phyloP scores from a whole-genome alignment of 1,140 invertebrate species.

The Wiebesia pumilae region DNA sequence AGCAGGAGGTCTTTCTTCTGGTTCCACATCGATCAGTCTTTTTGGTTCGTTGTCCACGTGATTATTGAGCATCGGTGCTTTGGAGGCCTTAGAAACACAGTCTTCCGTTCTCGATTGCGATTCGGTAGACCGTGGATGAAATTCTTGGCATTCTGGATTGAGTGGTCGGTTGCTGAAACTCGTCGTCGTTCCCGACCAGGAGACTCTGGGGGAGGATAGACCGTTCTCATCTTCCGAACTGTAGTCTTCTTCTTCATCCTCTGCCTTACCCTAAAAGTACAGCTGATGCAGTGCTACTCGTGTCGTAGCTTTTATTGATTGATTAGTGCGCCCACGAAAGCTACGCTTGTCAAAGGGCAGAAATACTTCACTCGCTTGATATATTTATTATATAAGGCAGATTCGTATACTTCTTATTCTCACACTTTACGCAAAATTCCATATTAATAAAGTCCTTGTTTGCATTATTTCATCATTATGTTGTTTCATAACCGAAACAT shows the following conservation, averaged over 20 bases:
- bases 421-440: too few relatives aligned
- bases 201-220: slow-evolving; percentile 53
- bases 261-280: slow-evolving; percentile 56
- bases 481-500: too few relatives aligned
- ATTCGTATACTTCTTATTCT: too few relatives aligned
- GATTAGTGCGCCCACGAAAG: not conserved
- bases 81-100: not conserved
- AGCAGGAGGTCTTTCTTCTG: not conserved
- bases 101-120: slow-evolving; percentile 35
- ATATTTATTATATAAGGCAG: too few relatives aligned
- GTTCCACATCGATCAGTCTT: slow-evolving; percentile 58
- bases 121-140: slow-evolving; percentile 59
- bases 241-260: slow-evolving; percentile 64
- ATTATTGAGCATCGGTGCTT: slow-evolving; percentile 40
- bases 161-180: slow-evolving; percentile 60
- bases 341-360: too few relatives aligned
- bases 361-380: too few relatives aligned
- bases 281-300: not conserved
- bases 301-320: not conserved
- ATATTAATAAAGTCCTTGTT: too few relatives aligned
- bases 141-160: slow-evolving; percentile 73
- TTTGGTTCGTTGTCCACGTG: slow-evolving; percentile 54
- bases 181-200: slow-evolving; percentile 53
- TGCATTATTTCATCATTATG: too few relatives aligned
- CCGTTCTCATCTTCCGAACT: slow-evolving; percentile 68